These are phyloP conservation scores for Centropristis striata DNA, from an alignment of 2,113 vertebrate genomes.

Conservation along the genomic window DNA sequence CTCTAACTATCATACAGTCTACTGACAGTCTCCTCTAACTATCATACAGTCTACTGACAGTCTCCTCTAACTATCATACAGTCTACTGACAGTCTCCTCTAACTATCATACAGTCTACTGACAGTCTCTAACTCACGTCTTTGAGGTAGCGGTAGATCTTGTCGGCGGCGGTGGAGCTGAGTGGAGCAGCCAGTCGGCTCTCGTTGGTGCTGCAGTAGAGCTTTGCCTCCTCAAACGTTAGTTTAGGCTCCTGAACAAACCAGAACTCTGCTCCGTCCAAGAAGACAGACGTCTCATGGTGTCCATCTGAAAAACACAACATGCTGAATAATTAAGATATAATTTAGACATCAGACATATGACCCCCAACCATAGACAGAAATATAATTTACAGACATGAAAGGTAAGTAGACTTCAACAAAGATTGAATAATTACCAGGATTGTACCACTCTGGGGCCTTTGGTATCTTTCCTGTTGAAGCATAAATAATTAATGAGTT, in stretches of 20 bases:
- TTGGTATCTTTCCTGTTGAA: slow-evolving; percentile 86
- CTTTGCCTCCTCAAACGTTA: slow-evolving; percentile 89
- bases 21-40: too few species aligned
- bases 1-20: too few species aligned
- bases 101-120: too few species aligned
- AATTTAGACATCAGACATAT: not conserved
- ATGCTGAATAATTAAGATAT: not conserved
- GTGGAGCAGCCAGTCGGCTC: slow-evolving; percentile 88
- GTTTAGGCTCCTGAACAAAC: slow-evolving; percentile 88
- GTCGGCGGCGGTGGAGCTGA: slow-evolving; percentile 71
- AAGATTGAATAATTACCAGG: slow-evolving; percentile 87
- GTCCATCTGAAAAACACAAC: slow-evolving; percentile 79
- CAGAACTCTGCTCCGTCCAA: slow-evolving; percentile 93
- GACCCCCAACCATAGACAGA: not conserved
- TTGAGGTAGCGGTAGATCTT: slow-evolving; percentile 63
- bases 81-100: too few species aligned
- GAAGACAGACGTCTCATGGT: slow-evolving; percentile 88
- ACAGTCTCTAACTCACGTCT: slow-evolving; percentile 62
- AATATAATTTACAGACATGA: not conserved
- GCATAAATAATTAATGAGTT: slow-evolving; percentile 21
- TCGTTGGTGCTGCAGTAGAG: slow-evolving; percentile 88
- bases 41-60: too few species aligned
- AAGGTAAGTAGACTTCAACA: not conserved
- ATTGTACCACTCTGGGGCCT: slow-evolving; percentile 93
- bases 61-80: too few species aligned